Evolutionary conservation across 2,113 vertebrate genomes (phyloP).

Genomic region (Chaetorhynchus papuensis): DNA sequence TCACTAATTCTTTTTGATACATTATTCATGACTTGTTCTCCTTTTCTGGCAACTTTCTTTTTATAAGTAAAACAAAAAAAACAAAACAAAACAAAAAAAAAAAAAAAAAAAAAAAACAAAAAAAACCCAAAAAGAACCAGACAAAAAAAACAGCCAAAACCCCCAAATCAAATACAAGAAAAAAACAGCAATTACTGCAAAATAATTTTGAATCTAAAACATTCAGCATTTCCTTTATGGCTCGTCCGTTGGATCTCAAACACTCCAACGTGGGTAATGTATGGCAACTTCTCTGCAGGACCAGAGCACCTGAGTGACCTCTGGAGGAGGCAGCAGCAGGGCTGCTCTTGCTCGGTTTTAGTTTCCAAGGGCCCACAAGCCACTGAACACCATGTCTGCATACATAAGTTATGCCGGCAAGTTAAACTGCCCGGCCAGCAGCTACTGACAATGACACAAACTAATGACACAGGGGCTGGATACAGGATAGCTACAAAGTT

Average conservation of each 20-base stretch:
- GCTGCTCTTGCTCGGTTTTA: background rate
- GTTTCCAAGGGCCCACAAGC: background rate
- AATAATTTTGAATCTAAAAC: background rate
- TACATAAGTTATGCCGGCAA: background rate
- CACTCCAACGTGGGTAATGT: accelerated
- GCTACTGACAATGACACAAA: background rate
- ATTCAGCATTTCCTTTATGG: background rate
- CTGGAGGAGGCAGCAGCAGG: background rate
- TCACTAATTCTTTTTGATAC: conserved; percentile 58
- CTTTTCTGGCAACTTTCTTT: conserved; percentile 1
- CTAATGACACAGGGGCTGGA: background rate
- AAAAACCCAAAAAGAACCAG: background rate
- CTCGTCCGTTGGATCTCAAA: background rate
- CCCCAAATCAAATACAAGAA: background rate
- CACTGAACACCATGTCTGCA: background rate
- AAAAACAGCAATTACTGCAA: background rate
- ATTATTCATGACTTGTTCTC: conserved; percentile 48
- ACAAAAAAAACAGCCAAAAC: background rate
- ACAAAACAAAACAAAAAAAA: background rate
- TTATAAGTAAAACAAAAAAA: background rate
- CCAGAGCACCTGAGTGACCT: background rate
- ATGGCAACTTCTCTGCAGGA: background rate
- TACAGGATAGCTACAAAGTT: background rate
- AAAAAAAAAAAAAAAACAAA: background rate
- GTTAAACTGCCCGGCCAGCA: background rate